Evolutionary conservation across 1,140 invertebrate species (phyloP), one percentile per base, ranked within the genome.

Genomic region (Drosophila sulfurigaster): DNA sequence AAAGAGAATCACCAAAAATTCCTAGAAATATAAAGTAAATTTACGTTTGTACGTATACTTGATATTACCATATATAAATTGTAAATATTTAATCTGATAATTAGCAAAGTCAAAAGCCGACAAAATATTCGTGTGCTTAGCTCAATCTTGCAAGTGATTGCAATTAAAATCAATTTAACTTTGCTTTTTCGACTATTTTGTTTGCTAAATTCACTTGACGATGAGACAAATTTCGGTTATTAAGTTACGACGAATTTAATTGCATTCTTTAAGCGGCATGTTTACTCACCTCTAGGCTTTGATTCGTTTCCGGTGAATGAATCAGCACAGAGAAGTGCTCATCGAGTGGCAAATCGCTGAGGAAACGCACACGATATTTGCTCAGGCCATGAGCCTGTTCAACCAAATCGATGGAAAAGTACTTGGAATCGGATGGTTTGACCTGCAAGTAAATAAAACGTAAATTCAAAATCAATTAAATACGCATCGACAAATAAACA

Each of bases 311-410:
- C 20, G 77, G 78, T 2, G 83, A 88, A 4, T 69, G 35, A 2
- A 88, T 68, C 15, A 75, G 38, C 28, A 81, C 65, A 59, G 72
- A 89, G 8, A 83, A 81, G 2, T 75, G 38, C 41, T 67, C 59
- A 51, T 88, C 85, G 49, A 80, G 43, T 16, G 80, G 83, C 13
- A 89, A 62, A 10, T 75, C 60, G 3, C 48, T 71, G 5, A 69
- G 52, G 41, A 88, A 81, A 43, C 28, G 43, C 11, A 89, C 69
- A 13, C 78, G 78, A 57, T 83, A 88, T 75, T 88, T 88, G 49
- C 68, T 72, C 10, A 83, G 5, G 16, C 83, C 83, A 56, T 88
- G 81, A 1, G 67, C 63, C 60, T 88, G 77, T 41, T 88, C 85
- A 45, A 83, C 59, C 11, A 89, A 67, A 2, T 89, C 80, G 6